These are phyloP conservation scores for Drosophila koepferae DNA, from an alignment of 2,888 invertebrate species.

Conservation along the genomic window DNA sequence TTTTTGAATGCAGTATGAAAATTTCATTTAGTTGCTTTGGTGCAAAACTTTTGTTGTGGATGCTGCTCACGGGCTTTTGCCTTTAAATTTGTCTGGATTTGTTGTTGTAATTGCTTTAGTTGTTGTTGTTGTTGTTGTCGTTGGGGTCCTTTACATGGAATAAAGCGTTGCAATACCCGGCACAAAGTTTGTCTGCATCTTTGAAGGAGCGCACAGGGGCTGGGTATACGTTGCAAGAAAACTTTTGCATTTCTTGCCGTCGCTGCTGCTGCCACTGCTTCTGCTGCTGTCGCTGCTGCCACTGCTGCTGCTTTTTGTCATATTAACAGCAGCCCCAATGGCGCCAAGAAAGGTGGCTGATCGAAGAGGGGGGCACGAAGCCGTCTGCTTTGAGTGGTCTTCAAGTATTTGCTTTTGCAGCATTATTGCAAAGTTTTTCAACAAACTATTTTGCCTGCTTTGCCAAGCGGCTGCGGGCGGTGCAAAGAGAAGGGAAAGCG, in stretches of 20 bases:
- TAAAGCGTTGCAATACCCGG: slow-evolving; percentile 71
- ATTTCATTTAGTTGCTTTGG: slow-evolving; percentile 77
- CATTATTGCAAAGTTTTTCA: slow-evolving; percentile 45
- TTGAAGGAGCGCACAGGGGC: slow-evolving; percentile 6
- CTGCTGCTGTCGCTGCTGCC: slow-evolving; percentile 11
- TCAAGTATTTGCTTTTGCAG: slow-evolving; percentile 61
- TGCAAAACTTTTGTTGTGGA: slow-evolving; percentile 57
- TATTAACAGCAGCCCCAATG: slow-evolving; percentile 71
- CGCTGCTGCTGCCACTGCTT: not conserved
- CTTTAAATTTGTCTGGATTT: slow-evolving; percentile 75
- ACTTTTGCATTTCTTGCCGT: slow-evolving; percentile 58
- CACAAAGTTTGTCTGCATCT: slow-evolving; percentile 77
- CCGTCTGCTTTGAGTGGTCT: slow-evolving; percentile 16
- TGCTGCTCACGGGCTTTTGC: slow-evolving; percentile 54
- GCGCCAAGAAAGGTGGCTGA: slow-evolving; percentile 24
- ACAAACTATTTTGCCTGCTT: slow-evolving; percentile 44
- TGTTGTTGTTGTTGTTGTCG: slow-evolving; percentile 38
- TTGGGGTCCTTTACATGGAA: slow-evolving; percentile 52
- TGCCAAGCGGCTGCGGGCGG: not conserved
- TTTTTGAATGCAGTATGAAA: slow-evolving; percentile 65
- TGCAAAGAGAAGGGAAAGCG: not conserved
- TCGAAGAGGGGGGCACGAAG: not conserved
- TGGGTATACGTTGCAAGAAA: slow-evolving; percentile 43
- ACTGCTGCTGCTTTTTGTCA: slow-evolving; percentile 66
- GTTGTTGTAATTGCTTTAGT: slow-evolving; percentile 49